A percentile compares a stretch with the other conserved stretches of the same genome.
phyloP scores from a whole-genome alignment of 2,113 vertebrate genomes.

The Orientallactaga bullata region DNA sequence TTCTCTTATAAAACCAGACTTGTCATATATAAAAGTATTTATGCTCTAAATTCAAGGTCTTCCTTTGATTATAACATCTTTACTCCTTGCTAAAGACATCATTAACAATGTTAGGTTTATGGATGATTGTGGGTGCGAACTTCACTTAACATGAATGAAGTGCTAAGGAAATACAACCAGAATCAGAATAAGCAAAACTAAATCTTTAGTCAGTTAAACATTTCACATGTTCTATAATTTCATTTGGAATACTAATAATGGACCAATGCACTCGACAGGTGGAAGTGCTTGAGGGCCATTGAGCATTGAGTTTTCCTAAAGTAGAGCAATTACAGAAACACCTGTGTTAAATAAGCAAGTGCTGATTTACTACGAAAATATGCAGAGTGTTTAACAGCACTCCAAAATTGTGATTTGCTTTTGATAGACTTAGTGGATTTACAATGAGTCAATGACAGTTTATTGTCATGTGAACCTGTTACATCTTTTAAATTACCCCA shows the following conservation, averaged over 20 bases:
- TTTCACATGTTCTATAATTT: constrained; percentile 70
- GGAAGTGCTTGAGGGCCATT: constrained; percentile 64
- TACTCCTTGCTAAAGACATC: constrained; percentile 56
- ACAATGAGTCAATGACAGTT: constrained; percentile 56
- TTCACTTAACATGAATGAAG: constrained; percentile 54
- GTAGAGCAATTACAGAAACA: constrained; percentile 73
- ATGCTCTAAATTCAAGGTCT: constrained; percentile 37
- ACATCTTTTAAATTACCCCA: constrained; percentile 46
- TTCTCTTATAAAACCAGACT: not conserved
- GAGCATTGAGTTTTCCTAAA: constrained; percentile 71
- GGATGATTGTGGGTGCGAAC: not conserved
- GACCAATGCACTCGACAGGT: constrained; percentile 47
- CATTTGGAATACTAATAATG: constrained; percentile 52
- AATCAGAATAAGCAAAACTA: constrained; percentile 33
- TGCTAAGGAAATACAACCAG: constrained; percentile 30
- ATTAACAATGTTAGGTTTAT: constrained; percentile 54
- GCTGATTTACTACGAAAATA: constrained; percentile 74
- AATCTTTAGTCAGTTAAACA: constrained; percentile 51
- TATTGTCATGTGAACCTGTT: constrained; percentile 51
- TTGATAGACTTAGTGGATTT: constrained; percentile 60
- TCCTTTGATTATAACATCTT: constrained; percentile 35
- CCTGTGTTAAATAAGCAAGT: constrained; percentile 70
- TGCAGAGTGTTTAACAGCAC: constrained; percentile 39
- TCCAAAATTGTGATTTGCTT: constrained; percentile 63
- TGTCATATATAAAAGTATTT: constrained; percentile 24